Evolutionary conservation across 2,888 invertebrate genomes (phyloP).

Genomic region (Argynnis bischoffii): DNA sequence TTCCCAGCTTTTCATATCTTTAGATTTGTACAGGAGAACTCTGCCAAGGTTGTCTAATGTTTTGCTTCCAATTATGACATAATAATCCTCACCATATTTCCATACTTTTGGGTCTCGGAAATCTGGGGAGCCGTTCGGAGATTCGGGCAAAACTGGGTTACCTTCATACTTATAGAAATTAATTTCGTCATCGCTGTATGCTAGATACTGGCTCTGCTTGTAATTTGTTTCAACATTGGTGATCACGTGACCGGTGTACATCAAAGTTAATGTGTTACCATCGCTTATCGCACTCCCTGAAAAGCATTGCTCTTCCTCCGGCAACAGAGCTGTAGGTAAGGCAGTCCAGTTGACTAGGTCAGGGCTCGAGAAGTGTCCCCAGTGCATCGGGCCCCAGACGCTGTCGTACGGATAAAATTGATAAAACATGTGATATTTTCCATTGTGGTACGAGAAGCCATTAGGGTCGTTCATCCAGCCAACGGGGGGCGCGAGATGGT

Average conservation of each 20-base stretch:
- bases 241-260: slow-evolving; percentile 65
- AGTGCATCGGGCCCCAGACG: slow-evolving; percentile 77
- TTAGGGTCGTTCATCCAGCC: slow-evolving; percentile 84
- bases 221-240: slow-evolving; percentile 55
- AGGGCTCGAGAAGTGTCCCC: slow-evolving; percentile 76
- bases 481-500: slow-evolving; percentile 69
- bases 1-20: slow-evolving; percentile 66
- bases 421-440: slow-evolving; percentile 80
- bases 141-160: slow-evolving; percentile 63
- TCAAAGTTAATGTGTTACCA: slow-evolving; percentile 60
- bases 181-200: slow-evolving; percentile 67
- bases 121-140: slow-evolving; percentile 62
- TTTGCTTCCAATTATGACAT: slow-evolving; percentile 70
- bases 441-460: slow-evolving; percentile 76
- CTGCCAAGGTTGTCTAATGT: slow-evolving; percentile 61
- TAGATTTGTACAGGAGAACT: slow-evolving; percentile 69
- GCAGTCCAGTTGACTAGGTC: slow-evolving; percentile 78
- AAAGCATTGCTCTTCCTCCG: slow-evolving; percentile 71
- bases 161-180: slow-evolving; percentile 67
- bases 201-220: slow-evolving; percentile 69
- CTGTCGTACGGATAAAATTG: slow-evolving; percentile 78
- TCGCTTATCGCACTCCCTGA: slow-evolving; percentile 73
- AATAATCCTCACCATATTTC: slow-evolving; percentile 67
- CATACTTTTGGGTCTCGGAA: slow-evolving; percentile 79
- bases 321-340: slow-evolving; percentile 73